Evolutionary conservation across 2,797 vertebrate species (phyloP), one percentile per base, ranked within the genome.

Genomic region (Stomatorhinus walkeri): DNA sequence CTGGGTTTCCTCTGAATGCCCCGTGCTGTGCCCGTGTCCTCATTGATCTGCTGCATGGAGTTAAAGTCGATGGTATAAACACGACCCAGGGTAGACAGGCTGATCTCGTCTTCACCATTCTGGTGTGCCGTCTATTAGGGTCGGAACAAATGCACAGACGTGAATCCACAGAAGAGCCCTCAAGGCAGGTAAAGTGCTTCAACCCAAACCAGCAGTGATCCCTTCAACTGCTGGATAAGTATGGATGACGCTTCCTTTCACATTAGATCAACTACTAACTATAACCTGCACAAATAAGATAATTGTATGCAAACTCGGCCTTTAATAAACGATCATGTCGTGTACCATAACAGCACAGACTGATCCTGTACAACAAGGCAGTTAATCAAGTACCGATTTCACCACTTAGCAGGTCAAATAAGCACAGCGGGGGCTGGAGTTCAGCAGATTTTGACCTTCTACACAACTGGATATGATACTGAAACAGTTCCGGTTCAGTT

Each of bases 31-130:
- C 98, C 98, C 91, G 98, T 99, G 95, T 99, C 98, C 95, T 99
- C 98, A 94, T 99, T 99, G 94, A 99, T 99, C 97, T 99, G 98
- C 98, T 99, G 98, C 98, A 99, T 99, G 98, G 98, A 99, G 95
- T 99, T 99, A 96, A 99, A 99, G 96, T 99, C 98, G 95, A 99
- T 99, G 93, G 98, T 99, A 95, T 99, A 99, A 95, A 99, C 98
- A 93, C 98, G 98, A 88, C 98, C 98, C 91, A 99, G 96, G 0
- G 98, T 99, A 90, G 98, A 99, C 93, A 99, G 95, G 94, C 98
- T 99, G 95, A 99, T 99, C 95, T 99, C 98, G 94, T 99, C 98
- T 96, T 99, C 98, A 92, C 98, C 98, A 90, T 99, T 98, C 96
- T 99, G 98, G 96, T 99, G 98, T 94, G 98, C 98, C 92, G 98